Evolutionary conservation across 2,888 invertebrate species (phyloP).

Genomic region (Nudaria mundana): DNA sequence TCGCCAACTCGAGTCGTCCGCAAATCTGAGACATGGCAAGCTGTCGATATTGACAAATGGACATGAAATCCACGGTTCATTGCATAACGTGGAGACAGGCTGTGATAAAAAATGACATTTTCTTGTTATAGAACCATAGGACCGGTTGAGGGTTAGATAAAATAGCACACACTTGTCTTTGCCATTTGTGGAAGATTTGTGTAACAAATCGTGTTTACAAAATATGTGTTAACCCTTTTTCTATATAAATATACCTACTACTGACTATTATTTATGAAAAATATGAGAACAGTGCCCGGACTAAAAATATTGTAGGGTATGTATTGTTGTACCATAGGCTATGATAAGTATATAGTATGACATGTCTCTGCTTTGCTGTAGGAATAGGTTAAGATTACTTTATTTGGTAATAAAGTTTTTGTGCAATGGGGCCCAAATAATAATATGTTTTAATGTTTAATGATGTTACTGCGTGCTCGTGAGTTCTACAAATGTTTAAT

Average conservation of each 20-base stretch:
- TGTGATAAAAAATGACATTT: slow-evolving; percentile 33
- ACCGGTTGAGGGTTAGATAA: slow-evolving; percentile 18
- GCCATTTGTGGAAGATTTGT: slow-evolving; percentile 3
- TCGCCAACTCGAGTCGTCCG: slow-evolving; percentile 3
- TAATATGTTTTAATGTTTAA: too few species aligned
- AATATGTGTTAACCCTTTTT: neutral
- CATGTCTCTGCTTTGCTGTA: too few species aligned
- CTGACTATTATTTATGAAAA: too few species aligned
- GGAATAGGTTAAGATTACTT: too few species aligned
- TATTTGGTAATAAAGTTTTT: too few species aligned
- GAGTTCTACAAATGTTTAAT: too few species aligned
- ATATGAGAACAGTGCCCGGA: too few species aligned
- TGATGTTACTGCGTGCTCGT: too few species aligned
- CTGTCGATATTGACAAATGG: slow-evolving; percentile 49
- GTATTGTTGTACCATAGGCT: too few species aligned
- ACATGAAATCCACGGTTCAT: slow-evolving; percentile 29
- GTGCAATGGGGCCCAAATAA: too few species aligned
- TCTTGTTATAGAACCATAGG: slow-evolving; percentile 26
- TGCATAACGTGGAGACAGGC: slow-evolving; percentile 21
- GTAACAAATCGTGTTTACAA: neutral
- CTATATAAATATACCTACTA: neutral
- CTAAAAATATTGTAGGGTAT: too few species aligned
- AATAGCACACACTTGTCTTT: slow-evolving; percentile 10
- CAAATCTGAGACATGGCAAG: slow-evolving; percentile 20
- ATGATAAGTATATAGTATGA: too few species aligned